Percentiles rank a stretch among this genome's conserved stretches.
These are phyloP conservation scores for Nothoprocta perdicaria DNA, from an alignment of 2,113 vertebrate genomes.

Conservation along the genomic window DNA sequence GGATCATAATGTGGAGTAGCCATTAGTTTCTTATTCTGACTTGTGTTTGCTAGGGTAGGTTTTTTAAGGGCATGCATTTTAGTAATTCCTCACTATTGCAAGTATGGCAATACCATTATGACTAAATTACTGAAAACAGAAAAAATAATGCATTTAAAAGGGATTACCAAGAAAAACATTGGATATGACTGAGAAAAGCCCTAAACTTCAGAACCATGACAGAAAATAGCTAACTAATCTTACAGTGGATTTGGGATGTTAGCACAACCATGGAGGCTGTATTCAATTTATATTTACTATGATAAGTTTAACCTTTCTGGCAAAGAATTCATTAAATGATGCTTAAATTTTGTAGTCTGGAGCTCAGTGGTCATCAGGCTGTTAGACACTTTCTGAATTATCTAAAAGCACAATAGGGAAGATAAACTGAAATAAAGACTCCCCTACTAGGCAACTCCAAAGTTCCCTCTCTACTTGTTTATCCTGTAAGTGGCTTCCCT, in stretches of 20 bases:
- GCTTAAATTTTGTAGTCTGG: not conserved
- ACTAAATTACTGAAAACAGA: not conserved
- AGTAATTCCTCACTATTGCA: not conserved
- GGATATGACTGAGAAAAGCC: not conserved
- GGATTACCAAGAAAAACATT: not conserved
- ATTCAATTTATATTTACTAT: not conserved
- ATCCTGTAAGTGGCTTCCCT: rapidly evolving
- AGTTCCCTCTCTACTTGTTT: not conserved
- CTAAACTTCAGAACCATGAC: not conserved
- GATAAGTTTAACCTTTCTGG: not conserved
- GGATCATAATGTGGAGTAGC: not conserved
- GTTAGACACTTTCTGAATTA: not conserved
- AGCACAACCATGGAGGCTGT: not conserved
- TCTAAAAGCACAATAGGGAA: not conserved
- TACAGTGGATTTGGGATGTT: not conserved
- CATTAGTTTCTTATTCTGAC: not conserved
- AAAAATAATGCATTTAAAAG: not conserved
- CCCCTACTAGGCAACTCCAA: not conserved
- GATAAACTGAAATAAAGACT: not conserved
- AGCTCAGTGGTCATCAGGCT: not conserved
- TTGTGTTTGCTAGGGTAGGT: not conserved
- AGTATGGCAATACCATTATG: rapidly evolving
- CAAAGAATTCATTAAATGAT: not conserved
- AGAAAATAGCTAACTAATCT: not conserved
- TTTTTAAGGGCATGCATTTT: not conserved